These are phyloP conservation scores for Dicrurus megarhynchus DNA, from an alignment of 2,113 vertebrate genomes.

Conservation along the genomic window DNA sequence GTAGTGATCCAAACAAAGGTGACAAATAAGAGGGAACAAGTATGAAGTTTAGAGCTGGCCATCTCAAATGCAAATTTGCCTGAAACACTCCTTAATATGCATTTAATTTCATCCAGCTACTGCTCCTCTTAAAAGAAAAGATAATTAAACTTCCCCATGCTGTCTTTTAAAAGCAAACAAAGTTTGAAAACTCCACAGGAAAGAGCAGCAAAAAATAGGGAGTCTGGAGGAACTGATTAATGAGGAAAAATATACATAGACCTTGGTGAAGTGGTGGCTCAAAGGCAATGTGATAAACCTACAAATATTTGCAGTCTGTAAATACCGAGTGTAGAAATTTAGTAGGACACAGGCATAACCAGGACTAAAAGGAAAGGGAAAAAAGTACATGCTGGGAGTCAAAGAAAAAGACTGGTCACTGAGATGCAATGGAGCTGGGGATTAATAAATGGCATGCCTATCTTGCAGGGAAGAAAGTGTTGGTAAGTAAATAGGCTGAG, in stretches of 20 bases:
- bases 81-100: not conserved
- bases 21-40: not conserved
- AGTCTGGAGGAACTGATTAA: not conserved
- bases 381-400: not conserved
- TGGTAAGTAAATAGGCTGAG: not conserved
- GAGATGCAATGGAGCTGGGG: not conserved
- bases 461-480: not conserved
- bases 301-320: slow-evolving; percentile 34
- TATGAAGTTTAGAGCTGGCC: not conserved
- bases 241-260: not conserved
- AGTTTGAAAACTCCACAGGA: not conserved
- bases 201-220: not conserved
- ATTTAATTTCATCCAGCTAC: not conserved
- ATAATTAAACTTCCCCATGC: not conserved
- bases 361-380: not conserved
- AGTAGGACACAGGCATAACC: not conserved
- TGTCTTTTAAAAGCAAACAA: not conserved
- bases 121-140: not conserved
- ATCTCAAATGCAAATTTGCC: not conserved
- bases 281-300: not conserved
- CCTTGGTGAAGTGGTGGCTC: not conserved
- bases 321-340: not conserved
- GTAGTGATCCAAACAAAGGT: not conserved
- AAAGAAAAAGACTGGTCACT: not conserved
- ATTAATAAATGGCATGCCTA: not conserved